Percentiles rank a stretch among this genome's conserved stretches.
Evolutionary conservation across 2,888 invertebrate species (phyloP).

Genomic region (Hemistola chrysoprasaria): DNA sequence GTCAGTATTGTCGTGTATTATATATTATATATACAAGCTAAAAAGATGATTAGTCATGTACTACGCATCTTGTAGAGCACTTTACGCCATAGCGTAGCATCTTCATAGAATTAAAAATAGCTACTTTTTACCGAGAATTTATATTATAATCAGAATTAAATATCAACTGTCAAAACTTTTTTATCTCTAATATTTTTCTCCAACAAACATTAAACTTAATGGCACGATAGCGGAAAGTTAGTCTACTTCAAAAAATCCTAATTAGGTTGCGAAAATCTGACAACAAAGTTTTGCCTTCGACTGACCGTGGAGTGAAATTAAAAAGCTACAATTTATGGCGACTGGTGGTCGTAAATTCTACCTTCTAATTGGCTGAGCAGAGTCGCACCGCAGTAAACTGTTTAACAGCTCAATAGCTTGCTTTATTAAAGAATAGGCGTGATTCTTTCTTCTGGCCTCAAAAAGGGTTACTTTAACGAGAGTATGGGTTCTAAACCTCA

Average conservation of each 20-base stretch:
- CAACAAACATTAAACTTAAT: no score
- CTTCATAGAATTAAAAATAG: no score
- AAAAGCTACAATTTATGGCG: constrained; percentile 75
- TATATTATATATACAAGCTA: no score
- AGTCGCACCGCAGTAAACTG: constrained; percentile 66
- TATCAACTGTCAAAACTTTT: no score
- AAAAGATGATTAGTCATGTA: no score
- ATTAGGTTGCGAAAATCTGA: constrained; percentile 10
- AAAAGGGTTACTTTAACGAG: neutral
- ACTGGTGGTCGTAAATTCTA: constrained; percentile 66
- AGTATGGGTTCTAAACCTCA: neutral
- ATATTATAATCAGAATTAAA: no score
- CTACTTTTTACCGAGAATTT: no score
- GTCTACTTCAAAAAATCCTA: neutral
- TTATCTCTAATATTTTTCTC: neutral
- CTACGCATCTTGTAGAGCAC: no score
- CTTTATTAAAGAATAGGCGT: constrained; percentile 53
- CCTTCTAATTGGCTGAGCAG: constrained; percentile 71
- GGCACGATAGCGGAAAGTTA: no score
- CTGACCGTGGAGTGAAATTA: constrained; percentile 61
- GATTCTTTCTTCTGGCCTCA: constrained; percentile 9
- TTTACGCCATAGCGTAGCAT: no score
- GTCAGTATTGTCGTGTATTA: no score
- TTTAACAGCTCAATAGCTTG: constrained; percentile 68
- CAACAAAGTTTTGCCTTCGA: constrained; percentile 18